Percentiles rank a stretch among this genome's conserved stretches.
Conservation (phyloP, 2,797 vertebrate species). For the Diglossa cyanea region DNA sequence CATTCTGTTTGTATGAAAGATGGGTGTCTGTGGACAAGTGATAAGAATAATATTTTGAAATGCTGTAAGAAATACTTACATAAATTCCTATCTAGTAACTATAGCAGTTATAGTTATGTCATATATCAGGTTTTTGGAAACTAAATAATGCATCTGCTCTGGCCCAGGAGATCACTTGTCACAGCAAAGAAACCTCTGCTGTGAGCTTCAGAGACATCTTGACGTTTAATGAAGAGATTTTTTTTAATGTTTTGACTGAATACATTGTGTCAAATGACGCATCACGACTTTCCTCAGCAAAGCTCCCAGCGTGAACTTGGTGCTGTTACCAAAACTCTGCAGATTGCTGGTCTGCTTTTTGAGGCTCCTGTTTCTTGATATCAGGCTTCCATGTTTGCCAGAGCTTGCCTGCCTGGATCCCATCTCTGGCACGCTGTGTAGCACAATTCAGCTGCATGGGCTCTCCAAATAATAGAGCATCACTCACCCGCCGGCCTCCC, state of each 20-base stretch:
- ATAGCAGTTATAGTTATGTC: neutral
- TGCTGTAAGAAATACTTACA: neutral
- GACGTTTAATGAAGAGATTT: neutral
- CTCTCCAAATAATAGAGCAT: neutral
- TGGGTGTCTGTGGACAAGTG: neutral
- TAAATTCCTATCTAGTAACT: neutral
- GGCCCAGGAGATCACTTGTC: neutral
- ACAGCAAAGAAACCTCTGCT: neutral
- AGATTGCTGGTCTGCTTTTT: neutral
- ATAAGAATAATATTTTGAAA: neutral
- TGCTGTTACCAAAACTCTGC: neutral
- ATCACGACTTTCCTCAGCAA: neutral
- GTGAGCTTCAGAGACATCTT: neutral
- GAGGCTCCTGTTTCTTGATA: neutral
- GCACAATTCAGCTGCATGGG: neutral
- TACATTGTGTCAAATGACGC: neutral
- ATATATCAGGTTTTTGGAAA: neutral
- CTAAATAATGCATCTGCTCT: neutral
- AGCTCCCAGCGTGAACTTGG: neutral
- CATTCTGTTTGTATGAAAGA: neutral
- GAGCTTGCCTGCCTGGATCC: neutral
- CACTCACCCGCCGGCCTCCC: neutral
- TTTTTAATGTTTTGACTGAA: neutral
- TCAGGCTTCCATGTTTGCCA: neutral
- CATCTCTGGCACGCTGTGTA: neutral